Evolutionary conservation across 1,140 invertebrate genomes (phyloP), one percentile per base, ranked within the genome.

Genomic region (Drosophila sturtevanti): DNA sequence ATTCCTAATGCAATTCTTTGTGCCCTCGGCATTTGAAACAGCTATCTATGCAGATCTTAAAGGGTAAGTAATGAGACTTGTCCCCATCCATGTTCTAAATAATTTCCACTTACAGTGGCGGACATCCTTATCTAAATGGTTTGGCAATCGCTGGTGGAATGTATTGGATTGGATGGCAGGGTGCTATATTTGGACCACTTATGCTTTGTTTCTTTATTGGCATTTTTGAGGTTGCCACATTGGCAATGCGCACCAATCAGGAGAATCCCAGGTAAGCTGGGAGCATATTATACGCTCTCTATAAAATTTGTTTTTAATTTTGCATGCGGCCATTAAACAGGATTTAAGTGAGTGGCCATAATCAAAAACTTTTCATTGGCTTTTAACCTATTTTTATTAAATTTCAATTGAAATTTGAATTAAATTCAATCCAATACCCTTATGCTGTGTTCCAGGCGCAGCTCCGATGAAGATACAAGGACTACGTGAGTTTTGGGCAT

Each of bases 91-190:
- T n/a, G n/a, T n/a, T n/a, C n/a, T n/a, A n/a, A n/a, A n/a, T n/a
- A n/a, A n/a, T n/a, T n/a, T n/a, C n/a, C 9, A 72, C 72, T 93
- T 94, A 56, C 82, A 97, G 96, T 64, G 97, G 97, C 10, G 97
- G 98, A 22, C 98, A 99, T 94, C 98, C 99, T 0, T 99, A 99
- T 93, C 94, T 99, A 27, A 99, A 98, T n/a, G 98, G 98, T 31
- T 92, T 99, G 34, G 97, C 98, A 0, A 98, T 99, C 79, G 98
- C 98, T 9, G 98, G 99, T n/a, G 99, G 99, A 37, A 97, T 99
- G 73, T 98, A 99, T 91, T 99, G 97, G 93, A 93, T 99, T 62
- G 99, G 99, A 0, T 94, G 98, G 48, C 97, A 99, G 93, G 99
- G 99, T 0, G 98, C 98, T 0, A 97, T 99, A 63, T 96, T 99